Evolutionary conservation across 2,113 vertebrate species (phyloP).

Genomic region (Nesogale talazaci): DNA sequence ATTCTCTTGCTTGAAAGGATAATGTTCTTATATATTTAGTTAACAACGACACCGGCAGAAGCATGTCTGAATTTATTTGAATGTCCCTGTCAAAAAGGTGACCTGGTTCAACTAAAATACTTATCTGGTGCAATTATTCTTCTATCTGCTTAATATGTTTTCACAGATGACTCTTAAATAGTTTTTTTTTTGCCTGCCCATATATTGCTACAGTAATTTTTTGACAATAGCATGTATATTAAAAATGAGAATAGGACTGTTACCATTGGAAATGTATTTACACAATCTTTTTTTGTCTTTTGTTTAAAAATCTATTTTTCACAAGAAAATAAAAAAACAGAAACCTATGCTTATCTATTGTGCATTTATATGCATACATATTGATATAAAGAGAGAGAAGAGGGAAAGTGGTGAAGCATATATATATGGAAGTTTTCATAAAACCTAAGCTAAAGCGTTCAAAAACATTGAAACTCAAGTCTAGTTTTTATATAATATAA

Average conservation of each 20-base stretch:
- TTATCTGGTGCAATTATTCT: not conserved
- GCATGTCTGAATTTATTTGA: not conserved
- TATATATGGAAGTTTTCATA: not conserved
- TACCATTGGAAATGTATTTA: not conserved
- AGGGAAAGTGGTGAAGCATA: too few species aligned
- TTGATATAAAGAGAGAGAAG: too few species aligned
- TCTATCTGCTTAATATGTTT: not conserved
- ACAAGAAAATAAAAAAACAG: not conserved
- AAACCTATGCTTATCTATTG: too few species aligned
- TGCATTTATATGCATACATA: too few species aligned
- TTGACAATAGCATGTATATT: not conserved
- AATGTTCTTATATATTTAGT: not conserved
- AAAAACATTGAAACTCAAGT: not conserved
- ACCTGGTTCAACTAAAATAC: not conserved
- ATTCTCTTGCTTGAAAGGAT: not conserved
- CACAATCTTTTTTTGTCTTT: not conserved
- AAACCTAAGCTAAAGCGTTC: not conserved
- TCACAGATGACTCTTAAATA: not conserved
- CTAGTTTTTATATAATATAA: not conserved
- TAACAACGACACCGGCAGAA: not conserved
- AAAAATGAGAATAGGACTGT: slow-evolving; percentile 18
- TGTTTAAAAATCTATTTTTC: not conserved
- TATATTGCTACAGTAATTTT: slow-evolving; percentile 27
- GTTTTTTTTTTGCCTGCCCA: not conserved
- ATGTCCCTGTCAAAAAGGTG: not conserved